Evolutionary conservation across 2,797 vertebrate genomes (phyloP).

Genomic region (Syngnathus rostellatus): DNA sequence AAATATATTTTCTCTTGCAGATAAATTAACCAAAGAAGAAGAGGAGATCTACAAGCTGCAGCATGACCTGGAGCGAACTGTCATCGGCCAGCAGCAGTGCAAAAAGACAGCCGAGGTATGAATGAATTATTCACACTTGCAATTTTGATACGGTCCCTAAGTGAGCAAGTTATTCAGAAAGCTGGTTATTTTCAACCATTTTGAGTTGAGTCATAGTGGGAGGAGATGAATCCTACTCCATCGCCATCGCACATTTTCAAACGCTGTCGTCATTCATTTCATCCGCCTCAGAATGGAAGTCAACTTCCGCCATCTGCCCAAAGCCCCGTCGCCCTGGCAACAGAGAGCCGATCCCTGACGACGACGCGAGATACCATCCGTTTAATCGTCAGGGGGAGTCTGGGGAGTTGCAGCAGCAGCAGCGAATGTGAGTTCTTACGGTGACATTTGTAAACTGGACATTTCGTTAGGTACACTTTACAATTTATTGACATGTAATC

Average conservation of each 20-base stretch:
- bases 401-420: constrained; percentile 97
- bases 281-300: constrained; percentile 69
- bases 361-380: constrained; percentile 80
- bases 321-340: constrained; percentile 72
- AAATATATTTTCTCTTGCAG: constrained; percentile 51
- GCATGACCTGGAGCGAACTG: constrained; percentile 84
- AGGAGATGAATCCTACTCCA: constrained; percentile 30
- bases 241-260: constrained; percentile 15
- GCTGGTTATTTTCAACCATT: constrained; percentile 34
- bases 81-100: constrained; percentile 81
- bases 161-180: neutral
- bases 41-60: constrained; percentile 96
- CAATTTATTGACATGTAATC: neutral
- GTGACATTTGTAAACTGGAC: neutral
- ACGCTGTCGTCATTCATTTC: constrained; percentile 43
- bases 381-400: constrained; percentile 93
- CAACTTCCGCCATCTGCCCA: constrained; percentile 72
- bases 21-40: constrained; percentile 88
- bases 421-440: constrained; percentile 83
- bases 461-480: neutral
- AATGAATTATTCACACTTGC: neutral
- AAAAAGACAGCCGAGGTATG: constrained; percentile 78
- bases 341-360: constrained; percentile 74
- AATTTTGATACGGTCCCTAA: neutral
- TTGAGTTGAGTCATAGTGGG: constrained; percentile 50